phyloP scores from a whole-genome alignment of 2,888 invertebrate species.

The Drosophila hamatofila region DNA sequence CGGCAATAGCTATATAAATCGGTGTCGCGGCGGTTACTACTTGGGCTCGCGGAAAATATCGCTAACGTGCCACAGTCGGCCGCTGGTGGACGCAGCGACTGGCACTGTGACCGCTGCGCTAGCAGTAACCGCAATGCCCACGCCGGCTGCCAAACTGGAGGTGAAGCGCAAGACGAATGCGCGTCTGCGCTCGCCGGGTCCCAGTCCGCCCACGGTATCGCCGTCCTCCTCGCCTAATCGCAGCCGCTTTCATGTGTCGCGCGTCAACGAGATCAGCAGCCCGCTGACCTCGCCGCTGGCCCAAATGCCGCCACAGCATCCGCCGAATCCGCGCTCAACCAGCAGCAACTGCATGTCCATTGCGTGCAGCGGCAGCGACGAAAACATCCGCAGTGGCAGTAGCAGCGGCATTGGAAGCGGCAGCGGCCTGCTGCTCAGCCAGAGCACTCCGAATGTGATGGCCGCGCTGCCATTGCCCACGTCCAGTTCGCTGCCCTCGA shows the following conservation, averaged over 20 bases:
- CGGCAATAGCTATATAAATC: constrained; percentile 38
- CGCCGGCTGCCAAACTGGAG: constrained; percentile 80
- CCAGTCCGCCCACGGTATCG: constrained; percentile 88
- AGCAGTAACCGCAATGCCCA: constrained; percentile 71
- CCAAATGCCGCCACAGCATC: constrained; percentile 67
- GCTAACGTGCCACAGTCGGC: constrained; percentile 89
- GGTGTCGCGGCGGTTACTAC: constrained; percentile 83
- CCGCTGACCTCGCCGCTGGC: constrained; percentile 81
- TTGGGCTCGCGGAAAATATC: constrained; percentile 89
- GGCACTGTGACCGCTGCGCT: constrained; percentile 67
- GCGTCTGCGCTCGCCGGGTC: constrained; percentile 89
- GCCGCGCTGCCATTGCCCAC: constrained; percentile 68
- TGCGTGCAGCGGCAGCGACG: not conserved
- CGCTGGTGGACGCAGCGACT: constrained; percentile 85
- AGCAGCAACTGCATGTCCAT: constrained; percentile 69
- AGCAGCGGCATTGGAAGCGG: constrained; percentile 13
- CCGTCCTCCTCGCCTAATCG: constrained; percentile 90
- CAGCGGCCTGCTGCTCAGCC: constrained; percentile 50
- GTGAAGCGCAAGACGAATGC: constrained; percentile 84
- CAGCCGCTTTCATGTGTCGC: constrained; percentile 85
- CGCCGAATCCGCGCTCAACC: constrained; percentile 59
- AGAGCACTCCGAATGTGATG: constrained; percentile 43
- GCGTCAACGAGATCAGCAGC: constrained; percentile 82
- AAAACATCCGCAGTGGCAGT: not conserved
- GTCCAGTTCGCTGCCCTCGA: constrained; percentile 82